Evolutionary conservation across 2,888 invertebrate species (phyloP).

Genomic region (Pyralis farinalis): DNA sequence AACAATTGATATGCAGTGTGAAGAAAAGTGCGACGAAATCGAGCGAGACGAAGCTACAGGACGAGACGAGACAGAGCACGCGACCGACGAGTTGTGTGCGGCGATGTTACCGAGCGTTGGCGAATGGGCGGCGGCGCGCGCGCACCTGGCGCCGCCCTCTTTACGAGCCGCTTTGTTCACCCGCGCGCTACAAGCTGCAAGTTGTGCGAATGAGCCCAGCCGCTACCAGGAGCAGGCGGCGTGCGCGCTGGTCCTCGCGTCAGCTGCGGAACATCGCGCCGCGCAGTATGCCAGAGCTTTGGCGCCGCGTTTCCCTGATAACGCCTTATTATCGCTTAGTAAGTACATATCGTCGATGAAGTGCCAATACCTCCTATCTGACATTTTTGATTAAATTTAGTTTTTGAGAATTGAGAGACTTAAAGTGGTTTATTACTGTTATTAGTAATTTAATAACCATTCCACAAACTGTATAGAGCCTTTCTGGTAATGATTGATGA

Average conservation of each 20-base stretch:
- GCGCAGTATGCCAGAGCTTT: slow-evolving; percentile 25
- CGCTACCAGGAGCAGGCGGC: slow-evolving; percentile 48
- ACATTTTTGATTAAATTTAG: too few relatives aligned
- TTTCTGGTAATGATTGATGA: too few relatives aligned
- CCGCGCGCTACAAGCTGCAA: slow-evolving; percentile 20
- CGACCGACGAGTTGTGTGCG: slow-evolving; percentile 12
- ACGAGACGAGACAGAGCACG: too few relatives aligned
- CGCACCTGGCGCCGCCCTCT: slow-evolving; percentile 12
- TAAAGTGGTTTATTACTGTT: too few relatives aligned
- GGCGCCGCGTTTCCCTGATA: slow-evolving; percentile 32
- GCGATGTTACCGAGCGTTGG: slow-evolving; percentile 36
- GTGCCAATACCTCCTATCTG: too few relatives aligned
- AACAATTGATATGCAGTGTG: slow-evolving; percentile 30
- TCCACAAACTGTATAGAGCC: too few relatives aligned
- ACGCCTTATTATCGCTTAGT: slow-evolving; percentile 37
- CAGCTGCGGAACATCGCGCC: slow-evolving; percentile 16
- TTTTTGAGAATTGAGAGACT: too few relatives aligned
- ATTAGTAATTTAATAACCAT: too few relatives aligned
- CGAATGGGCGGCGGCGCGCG: slow-evolving; percentile 41
- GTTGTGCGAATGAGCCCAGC: slow-evolving; percentile 12
- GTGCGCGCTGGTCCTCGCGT: slow-evolving; percentile 31
- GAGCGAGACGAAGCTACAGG: slow-evolving; percentile 19
- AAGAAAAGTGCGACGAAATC: slow-evolving; percentile 30
- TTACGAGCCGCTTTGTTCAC: slow-evolving; percentile 1
- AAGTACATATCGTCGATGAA: too few relatives aligned